These are phyloP conservation scores for pig (Sus scrofa) DNA, from an alignment of 2,113 vertebrate genomes.

Conservation along the genomic window T2T-Sscrofa CM000826.6:58847501-58848000, in stretches of 20 bases:
- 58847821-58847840: background rate
- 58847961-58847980: background rate
- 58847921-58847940: background rate
- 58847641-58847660: background rate
- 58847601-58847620: background rate
- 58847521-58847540: background rate
- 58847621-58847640: background rate
- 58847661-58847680: background rate
- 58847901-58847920: background rate
- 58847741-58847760: background rate
- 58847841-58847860: background rate
- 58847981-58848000: background rate
- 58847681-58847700: background rate
- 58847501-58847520: background rate
- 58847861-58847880: background rate
- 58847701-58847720: background rate
- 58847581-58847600: background rate
- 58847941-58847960: background rate
- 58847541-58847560: background rate
- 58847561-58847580: background rate
- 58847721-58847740: background rate
- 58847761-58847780: background rate
- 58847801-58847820: background rate
- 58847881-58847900: background rate
- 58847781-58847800: background rate